Evolutionary conservation across 2,888 invertebrate species (phyloP).

Genomic region (Drosophila atripex): DNA sequence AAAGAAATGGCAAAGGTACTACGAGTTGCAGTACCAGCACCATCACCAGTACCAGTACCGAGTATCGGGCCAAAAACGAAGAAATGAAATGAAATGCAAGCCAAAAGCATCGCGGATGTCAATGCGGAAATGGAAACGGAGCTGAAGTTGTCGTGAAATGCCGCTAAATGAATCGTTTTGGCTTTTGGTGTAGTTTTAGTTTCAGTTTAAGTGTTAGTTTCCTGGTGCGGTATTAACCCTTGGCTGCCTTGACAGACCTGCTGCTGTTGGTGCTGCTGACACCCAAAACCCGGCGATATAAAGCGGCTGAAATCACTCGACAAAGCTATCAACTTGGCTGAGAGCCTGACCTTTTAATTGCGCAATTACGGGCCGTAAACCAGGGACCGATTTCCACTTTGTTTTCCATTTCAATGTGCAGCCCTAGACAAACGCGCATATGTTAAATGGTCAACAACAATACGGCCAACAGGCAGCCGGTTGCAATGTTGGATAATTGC

Average conservation of each 20-base stretch:
- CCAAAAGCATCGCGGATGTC: conserved; percentile 66
- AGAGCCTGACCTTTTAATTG: conserved; percentile 48
- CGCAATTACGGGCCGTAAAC: conserved; percentile 38
- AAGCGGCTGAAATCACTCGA: background rate
- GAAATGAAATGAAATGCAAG: conserved; percentile 30
- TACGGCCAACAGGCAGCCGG: conserved; percentile 21
- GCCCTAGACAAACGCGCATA: conserved; percentile 40
- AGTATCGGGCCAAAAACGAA: conserved; percentile 19
- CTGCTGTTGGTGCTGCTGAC: conserved; percentile 19
- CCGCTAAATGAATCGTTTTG: conserved; percentile 60
- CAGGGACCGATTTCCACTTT: conserved; percentile 39
- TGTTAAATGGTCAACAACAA: conserved; percentile 54
- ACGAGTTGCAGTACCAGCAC: conserved; percentile 21
- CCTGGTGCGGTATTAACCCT: conserved; percentile 60
- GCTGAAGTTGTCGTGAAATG: conserved; percentile 70
- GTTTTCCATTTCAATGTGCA: conserved; percentile 29
- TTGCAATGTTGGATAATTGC: conserved; percentile 69
- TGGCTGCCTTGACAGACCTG: conserved; percentile 37
- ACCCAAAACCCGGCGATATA: conserved; percentile 17
- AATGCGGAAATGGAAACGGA: conserved; percentile 65
- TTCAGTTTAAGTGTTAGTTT: conserved; percentile 28
- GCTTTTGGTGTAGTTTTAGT: conserved; percentile 10
- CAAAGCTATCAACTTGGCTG: conserved; percentile 13
- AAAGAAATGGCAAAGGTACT: conserved; percentile 73
- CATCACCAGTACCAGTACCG: conserved; percentile 10